Evolutionary conservation across 1,140 invertebrate species (phyloP).

Genomic region (Drosophila sp.): DNA sequence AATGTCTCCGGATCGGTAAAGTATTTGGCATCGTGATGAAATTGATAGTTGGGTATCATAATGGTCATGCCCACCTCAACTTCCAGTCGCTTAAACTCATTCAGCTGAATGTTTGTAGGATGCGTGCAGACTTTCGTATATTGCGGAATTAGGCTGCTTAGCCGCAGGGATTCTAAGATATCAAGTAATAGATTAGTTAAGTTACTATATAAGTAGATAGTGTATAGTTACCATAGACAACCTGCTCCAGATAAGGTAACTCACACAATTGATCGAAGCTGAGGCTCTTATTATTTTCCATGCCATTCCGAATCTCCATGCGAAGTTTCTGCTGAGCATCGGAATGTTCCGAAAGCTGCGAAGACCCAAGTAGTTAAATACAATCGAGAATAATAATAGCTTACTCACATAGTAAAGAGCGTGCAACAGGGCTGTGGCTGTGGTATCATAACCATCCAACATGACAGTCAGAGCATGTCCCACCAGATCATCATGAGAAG

Average conservation of each 20-base stretch:
- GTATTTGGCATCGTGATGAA: slow-evolving; percentile 88
- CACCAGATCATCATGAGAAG: slow-evolving; percentile 87
- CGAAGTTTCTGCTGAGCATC: slow-evolving; percentile 64
- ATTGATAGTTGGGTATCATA: slow-evolving; percentile 86
- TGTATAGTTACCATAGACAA: slow-evolving; percentile 75
- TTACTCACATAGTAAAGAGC: slow-evolving; percentile 67
- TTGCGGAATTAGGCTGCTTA: slow-evolving; percentile 75
- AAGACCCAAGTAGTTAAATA: not conserved
- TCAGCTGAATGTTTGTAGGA: slow-evolving; percentile 51
- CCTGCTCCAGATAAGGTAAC: slow-evolving; percentile 75
- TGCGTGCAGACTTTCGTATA: slow-evolving; percentile 72
- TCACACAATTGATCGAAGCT: slow-evolving; percentile 57
- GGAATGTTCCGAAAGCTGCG: slow-evolving; percentile 62
- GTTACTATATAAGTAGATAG: too few relatives aligned
- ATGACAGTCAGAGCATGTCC: slow-evolving; percentile 86
- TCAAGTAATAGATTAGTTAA: not conserved
- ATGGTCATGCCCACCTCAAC: slow-evolving; percentile 85
- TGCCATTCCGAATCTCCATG: slow-evolving; percentile 66
- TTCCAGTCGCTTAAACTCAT: slow-evolving; percentile 30
- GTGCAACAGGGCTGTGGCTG: slow-evolving; percentile 65
- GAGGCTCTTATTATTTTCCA: slow-evolving; percentile 18
- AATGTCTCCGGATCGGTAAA: slow-evolving; percentile 90
- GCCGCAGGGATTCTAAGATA: slow-evolving; percentile 65
- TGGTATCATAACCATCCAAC: slow-evolving; percentile 88
- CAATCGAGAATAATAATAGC: too few relatives aligned